These are phyloP conservation scores for Drepanosiphum platanoidis DNA, from an alignment of 2,888 invertebrate species.

Conservation along the genomic window DNA sequence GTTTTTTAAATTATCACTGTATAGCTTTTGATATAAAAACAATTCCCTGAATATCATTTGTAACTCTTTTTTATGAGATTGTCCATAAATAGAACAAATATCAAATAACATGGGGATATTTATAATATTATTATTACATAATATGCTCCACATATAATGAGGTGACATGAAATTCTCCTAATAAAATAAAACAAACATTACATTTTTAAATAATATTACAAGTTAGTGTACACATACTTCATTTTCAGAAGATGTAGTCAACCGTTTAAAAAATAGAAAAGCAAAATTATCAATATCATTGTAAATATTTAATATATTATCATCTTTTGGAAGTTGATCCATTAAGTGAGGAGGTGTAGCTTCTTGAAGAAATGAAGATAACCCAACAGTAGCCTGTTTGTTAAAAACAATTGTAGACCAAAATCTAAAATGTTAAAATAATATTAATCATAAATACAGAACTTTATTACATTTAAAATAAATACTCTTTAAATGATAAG, in stretches of 20 bases:
- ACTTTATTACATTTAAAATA: not conserved
- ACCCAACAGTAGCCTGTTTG: conserved; percentile 42
- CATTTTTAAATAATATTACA: not conserved
- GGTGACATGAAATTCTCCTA: conserved; percentile 73
- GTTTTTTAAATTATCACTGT: conserved; percentile 64
- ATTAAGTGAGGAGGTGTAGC: conserved; percentile 76
- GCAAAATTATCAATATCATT: conserved; percentile 68
- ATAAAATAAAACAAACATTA: conserved; percentile 57
- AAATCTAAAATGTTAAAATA: conserved; percentile 42
- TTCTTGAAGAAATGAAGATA: conserved; percentile 75
- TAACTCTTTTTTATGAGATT: conserved; percentile 74
- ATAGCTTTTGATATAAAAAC: conserved; percentile 73
- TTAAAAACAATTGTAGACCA: conserved; percentile 54
- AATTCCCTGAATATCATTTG: conserved; percentile 74
- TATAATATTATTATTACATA: conserved; percentile 83
- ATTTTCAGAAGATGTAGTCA: conserved; percentile 45
- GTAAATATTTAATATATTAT: conserved; percentile 71
- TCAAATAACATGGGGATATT: conserved; percentile 86
- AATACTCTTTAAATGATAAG: conserved; percentile 35
- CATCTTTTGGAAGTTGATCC: conserved; percentile 68
- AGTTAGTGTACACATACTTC: conserved; percentile 31
- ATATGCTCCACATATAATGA: conserved; percentile 74
- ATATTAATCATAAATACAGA: not conserved
- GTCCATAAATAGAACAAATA: conserved; percentile 78
- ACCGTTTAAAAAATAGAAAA: conserved; percentile 44